Evolutionary conservation across 2,113 vertebrate genomes (phyloP).

Genomic region (Calyptommatus sinebrachiatus): DNA sequence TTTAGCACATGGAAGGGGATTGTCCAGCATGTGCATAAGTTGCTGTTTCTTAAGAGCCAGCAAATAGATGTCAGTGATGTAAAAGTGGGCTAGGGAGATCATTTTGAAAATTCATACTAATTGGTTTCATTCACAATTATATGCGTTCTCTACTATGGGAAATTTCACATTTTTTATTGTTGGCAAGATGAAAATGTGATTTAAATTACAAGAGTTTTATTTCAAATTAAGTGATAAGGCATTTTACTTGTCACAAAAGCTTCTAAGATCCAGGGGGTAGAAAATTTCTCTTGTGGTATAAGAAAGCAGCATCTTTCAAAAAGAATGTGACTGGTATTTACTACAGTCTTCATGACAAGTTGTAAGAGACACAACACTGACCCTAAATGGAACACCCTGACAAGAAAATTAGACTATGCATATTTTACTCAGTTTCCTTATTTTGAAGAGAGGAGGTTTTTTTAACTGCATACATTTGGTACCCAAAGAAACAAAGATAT

Average conservation of each 20-base stretch:
- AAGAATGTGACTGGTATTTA: slow-evolving; percentile 6
- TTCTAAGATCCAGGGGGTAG: slow-evolving; percentile 37
- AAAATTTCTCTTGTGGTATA: slow-evolving; percentile 28
- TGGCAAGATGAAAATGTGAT: slow-evolving; percentile 9
- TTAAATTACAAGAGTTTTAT: slow-evolving; percentile 46
- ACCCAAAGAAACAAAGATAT: not conserved
- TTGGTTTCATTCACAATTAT: slow-evolving; percentile 35
- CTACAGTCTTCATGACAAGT: slow-evolving; percentile 13
- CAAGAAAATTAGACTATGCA: slow-evolving; percentile 22
- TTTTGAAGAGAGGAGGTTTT: slow-evolving; percentile 14
- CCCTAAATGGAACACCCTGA: not conserved
- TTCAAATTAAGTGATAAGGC: not conserved
- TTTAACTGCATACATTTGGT: slow-evolving; percentile 33
- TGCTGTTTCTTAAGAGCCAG: slow-evolving; percentile 16
- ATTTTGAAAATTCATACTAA: slow-evolving; percentile 34
- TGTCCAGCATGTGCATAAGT: not conserved
- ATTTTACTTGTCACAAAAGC: slow-evolving; percentile 35
- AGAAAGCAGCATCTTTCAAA: slow-evolving; percentile 21
- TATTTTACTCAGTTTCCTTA: not conserved
- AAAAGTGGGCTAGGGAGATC: not conserved
- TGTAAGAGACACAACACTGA: slow-evolving; percentile 24
- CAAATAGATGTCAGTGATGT: not conserved
- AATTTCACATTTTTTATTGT: slow-evolving; percentile 41
- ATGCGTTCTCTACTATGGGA: slow-evolving; percentile 25
- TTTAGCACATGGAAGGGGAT: not conserved